phyloP scores from a whole-genome alignment of 2,888 invertebrate genomes.

The Melitaea athalia region DNA sequence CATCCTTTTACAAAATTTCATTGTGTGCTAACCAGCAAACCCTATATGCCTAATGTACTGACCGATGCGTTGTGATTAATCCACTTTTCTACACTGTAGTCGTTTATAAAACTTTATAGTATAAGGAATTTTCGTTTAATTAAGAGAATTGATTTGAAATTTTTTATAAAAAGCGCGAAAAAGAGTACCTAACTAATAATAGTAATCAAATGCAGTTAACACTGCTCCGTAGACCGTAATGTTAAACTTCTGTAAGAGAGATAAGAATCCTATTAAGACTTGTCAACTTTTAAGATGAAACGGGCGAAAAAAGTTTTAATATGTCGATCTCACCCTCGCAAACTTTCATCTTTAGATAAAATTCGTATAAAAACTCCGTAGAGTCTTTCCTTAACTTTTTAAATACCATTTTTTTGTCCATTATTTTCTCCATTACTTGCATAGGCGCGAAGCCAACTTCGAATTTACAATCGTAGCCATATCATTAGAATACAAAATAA shows the following conservation, averaged over 20 bases:
- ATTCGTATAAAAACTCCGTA: constrained; percentile 37
- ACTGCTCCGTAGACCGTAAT: constrained; percentile 27
- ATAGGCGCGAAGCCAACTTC: constrained; percentile 43
- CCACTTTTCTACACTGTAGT: constrained; percentile 43
- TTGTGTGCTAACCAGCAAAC: constrained; percentile 8
- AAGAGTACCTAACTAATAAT: constrained; percentile 58
- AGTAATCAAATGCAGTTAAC: constrained; percentile 20
- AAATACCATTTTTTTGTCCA: constrained; percentile 1
- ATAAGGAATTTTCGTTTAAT: constrained; percentile 41
- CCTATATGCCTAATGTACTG: constrained; percentile 37
- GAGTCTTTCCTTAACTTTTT: constrained; percentile 17
- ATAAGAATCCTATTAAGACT: constrained; percentile 51
- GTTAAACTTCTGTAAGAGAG: constrained; percentile 25
- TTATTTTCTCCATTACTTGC: constrained; percentile 17
- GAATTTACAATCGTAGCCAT: constrained; percentile 64
- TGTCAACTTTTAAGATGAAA: constrained; percentile 38
- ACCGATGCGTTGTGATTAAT: constrained; percentile 39
- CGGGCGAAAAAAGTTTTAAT: constrained; percentile 42
- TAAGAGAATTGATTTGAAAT: constrained; percentile 44
- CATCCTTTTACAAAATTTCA: neutral
- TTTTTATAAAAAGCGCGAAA: constrained; percentile 52
- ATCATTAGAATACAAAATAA: constrained; percentile 61
- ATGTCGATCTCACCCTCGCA: constrained; percentile 42
- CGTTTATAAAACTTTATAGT: constrained; percentile 45
- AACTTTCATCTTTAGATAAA: constrained; percentile 51